Evolutionary conservation across 2,113 vertebrate genomes (phyloP), one percentile per base, ranked within the genome.

Genomic region (Chinchilla lanigera): DNA sequence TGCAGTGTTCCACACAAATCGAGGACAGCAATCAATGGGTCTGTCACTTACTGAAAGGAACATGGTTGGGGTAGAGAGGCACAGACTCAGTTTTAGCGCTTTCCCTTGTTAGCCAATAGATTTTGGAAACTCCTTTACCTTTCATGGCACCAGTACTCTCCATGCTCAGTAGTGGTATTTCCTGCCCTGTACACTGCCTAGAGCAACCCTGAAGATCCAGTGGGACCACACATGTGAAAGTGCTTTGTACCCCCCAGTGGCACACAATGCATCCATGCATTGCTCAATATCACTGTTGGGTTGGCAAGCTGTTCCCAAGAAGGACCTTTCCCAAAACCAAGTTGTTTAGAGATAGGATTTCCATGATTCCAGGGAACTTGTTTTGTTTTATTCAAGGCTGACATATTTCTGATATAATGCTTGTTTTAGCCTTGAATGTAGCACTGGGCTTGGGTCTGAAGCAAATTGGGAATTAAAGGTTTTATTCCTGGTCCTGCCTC

Each of bases 401-500:
- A 95, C 16, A 24, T 61, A 85, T 83, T 95, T 88, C 71, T 95
- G 92, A 85, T 83, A 81, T 52, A 81, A 89, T 65, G 71, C 54
- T 92, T 92, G 17, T 56, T 60, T 97, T 84, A 69, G 44, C 8
- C 44, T 88, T 87, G 33, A 5, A 38, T 93, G 1, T 92, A 83
- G 80, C 60, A 52, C 30, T 94, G 38, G 60, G 50, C 14, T 61
- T 65, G 30, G 24, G 28, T 82, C 82, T 61, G 80, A 19, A 89
- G 41, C 69, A 95, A 90, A 85, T 17, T 96, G 67, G 35, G 82
- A 90, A 88, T 93, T 52, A 90, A 92, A 47, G 28, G 11, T 89
- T 94, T 58, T 91, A 69, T 96, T 97, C 61, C 50, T 96, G 56
- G 33, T 93, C 38, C 94, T 97, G 90, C 38, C 38, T 97, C 96